Percentiles rank a stretch among this genome's conserved stretches.
phyloP scores from a whole-genome alignment of 2,888 invertebrate species.

The Protophormia terraenovae region DNA sequence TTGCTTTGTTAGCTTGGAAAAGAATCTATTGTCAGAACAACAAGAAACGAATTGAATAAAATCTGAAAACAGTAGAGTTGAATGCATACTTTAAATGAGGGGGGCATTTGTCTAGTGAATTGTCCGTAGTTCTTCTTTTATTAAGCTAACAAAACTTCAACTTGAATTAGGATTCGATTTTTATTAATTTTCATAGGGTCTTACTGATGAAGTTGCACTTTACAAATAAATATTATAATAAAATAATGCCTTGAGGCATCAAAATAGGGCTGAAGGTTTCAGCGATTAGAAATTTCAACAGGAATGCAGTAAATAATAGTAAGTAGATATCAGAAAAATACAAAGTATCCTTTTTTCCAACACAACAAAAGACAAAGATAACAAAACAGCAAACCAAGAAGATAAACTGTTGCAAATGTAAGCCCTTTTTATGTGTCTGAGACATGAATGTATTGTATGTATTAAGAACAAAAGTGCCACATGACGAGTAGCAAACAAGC shows the following conservation, averaged over 20 bases:
- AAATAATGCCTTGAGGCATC: constrained; percentile 73
- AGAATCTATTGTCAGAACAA: not conserved
- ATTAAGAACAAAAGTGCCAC: not conserved
- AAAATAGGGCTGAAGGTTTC: constrained; percentile 80
- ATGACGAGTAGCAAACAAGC: not conserved
- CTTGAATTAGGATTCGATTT: constrained; percentile 39
- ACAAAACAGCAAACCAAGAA: not conserved
- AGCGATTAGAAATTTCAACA: constrained; percentile 80
- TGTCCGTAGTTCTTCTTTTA: constrained; percentile 57
- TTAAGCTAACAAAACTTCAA: constrained; percentile 67
- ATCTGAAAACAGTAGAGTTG: not conserved
- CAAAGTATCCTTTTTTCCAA: not conserved
- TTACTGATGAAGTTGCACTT: not conserved
- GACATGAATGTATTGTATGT: constrained; percentile 12
- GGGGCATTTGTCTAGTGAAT: not conserved
- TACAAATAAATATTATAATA: constrained; percentile 1
- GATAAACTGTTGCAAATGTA: constrained; percentile 13
- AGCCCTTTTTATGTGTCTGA: constrained; percentile 48
- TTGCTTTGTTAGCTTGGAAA: constrained; percentile 13
- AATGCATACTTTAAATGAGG: not conserved
- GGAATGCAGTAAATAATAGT: constrained; percentile 76
- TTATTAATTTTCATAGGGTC: not conserved
- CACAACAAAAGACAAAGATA: not conserved
- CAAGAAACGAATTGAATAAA: not conserved
- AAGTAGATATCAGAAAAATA: constrained; percentile 39